These are phyloP conservation scores for fruit fly (Drosophila melanogaster) DNA, from an alignment of 1,140 invertebrate genomes.

Conservation along the genomic window DNA sequence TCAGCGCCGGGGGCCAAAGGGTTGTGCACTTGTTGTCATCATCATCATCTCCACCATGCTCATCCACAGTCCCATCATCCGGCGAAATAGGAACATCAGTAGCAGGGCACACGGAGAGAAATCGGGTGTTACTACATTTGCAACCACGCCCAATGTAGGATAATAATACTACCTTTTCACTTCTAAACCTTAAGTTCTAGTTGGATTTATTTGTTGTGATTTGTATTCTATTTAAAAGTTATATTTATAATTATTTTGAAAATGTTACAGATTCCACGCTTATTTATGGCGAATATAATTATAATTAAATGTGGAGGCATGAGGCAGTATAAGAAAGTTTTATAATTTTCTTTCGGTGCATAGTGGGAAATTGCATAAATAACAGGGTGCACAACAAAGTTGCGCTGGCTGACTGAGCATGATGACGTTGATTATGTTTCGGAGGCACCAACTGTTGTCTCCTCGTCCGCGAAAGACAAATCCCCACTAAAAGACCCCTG, in stretches of 20 bases:
- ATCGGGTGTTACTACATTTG: background rate
- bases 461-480: slow-evolving; percentile 42
- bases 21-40: slow-evolving; percentile 78
- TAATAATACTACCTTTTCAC: too few relatives aligned
- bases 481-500: slow-evolving; percentile 47
- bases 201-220: too few relatives aligned
- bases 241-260: background rate
- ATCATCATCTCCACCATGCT: slow-evolving; percentile 40
- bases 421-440: slow-evolving; percentile 68
- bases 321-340: background rate
- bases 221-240: too few relatives aligned
- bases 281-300: too few relatives aligned
- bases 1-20: slow-evolving; percentile 59
- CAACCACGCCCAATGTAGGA: too few relatives aligned
- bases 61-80: slow-evolving; percentile 41
- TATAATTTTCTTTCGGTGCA: slow-evolving; percentile 11
- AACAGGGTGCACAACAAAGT: slow-evolving; percentile 47
- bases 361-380: slow-evolving; percentile 53
- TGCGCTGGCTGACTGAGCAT: slow-evolving; percentile 43
- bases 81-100: slow-evolving; percentile 8
- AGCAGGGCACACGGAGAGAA: slow-evolving; percentile 10
- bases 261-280: too few relatives aligned
- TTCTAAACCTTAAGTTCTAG: too few relatives aligned
- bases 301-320: too few relatives aligned
- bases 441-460: slow-evolving; percentile 37